Base-by-base conservation (phyloP, 2,113 vertebrate species). In the Sterrhoptilus dennistouni region DNA sequence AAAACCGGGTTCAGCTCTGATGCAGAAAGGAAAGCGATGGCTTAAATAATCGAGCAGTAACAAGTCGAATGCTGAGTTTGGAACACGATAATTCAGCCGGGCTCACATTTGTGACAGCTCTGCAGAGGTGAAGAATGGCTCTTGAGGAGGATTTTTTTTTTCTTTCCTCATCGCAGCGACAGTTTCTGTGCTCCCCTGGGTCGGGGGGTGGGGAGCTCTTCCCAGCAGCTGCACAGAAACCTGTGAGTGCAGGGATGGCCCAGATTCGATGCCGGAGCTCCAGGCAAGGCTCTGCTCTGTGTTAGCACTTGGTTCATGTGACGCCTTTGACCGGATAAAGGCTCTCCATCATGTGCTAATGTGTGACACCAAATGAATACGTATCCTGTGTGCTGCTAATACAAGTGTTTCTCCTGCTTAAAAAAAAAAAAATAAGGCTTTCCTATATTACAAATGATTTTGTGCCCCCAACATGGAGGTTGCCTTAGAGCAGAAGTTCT, bases 121-220 rank as follows among this genome's bases (percentile, higher is more conserved):
- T 45, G 78, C 84, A 80, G 87, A 77, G 84, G 78, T 94, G 87
- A 94, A 47, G 49, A 18, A 24, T 72, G 60, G n/a, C 35, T 93
- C 69, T 57, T 27, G 36, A 72, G 53, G 76, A 61, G 71, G 38
- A 42, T 14, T 56, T 70, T 60, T 38, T 38, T 50, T 50, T 53
- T 8, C 31, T 49, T 50, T 53, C 4, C 45, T 21, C 29, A 66
- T 83, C 5, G 1, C 42, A 93, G 22, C 0, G 3, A 52, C 70
- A 92, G 44, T 33, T 78, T 44, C 69, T 89, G 36, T 60, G 53
- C 45, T 93, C 65, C 74, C 61, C 14, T 79, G 94, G 85, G 74
- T 10, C 22, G n/a, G 31, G 77, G 83, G 69, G 16, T 52, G 81
- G 92, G 90, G 74, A 87, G 64, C 84, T 87, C 61, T 76, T 44